A percentile compares a stretch with the other conserved stretches of the same genome.
Evolutionary conservation across 2,888 invertebrate species (phyloP).

Genomic region (Dioctria linearis): DNA sequence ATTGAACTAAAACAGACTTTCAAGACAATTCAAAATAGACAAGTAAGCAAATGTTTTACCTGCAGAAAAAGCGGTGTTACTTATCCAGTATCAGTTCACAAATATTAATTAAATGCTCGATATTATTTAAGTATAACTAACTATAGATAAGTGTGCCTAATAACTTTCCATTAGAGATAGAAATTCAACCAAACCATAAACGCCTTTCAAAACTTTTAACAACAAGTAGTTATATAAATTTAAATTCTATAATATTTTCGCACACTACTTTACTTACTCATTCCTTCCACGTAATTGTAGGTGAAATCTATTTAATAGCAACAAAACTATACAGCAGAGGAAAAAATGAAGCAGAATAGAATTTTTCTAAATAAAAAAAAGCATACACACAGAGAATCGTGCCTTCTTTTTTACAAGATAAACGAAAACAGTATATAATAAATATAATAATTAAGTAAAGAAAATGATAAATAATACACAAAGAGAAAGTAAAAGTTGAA

Average conservation of each 20-base stretch:
- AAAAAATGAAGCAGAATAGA: background rate
- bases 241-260: constrained; percentile 10
- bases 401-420: constrained; percentile 35
- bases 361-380: constrained; percentile 26
- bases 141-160: too few relatives aligned
- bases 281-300: background rate
- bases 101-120: too few relatives aligned
- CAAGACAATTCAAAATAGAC: too few relatives aligned
- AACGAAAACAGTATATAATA: constrained; percentile 6
- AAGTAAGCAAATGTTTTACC: too few relatives aligned
- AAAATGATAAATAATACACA: constrained; percentile 29
- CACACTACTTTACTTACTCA: constrained; percentile 4
- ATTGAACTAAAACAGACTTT: too few relatives aligned
- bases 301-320: constrained; percentile 24
- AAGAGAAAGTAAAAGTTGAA: constrained; percentile 43
- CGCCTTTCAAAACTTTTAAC: background rate
- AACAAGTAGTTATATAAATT: background rate
- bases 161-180: background rate
- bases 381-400: constrained; percentile 23
- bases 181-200: constrained; percentile 7
- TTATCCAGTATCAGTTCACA: too few relatives aligned
- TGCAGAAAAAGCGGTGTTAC: too few relatives aligned
- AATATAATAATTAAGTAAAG: constrained; percentile 1
- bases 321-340: constrained; percentile 12
- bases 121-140: too few relatives aligned